A percentile compares a stretch with the other conserved stretches of the same genome.
Conservation (phyloP, 2,888 invertebrate genomes). For the Neocrepidodera transversa region DNA sequence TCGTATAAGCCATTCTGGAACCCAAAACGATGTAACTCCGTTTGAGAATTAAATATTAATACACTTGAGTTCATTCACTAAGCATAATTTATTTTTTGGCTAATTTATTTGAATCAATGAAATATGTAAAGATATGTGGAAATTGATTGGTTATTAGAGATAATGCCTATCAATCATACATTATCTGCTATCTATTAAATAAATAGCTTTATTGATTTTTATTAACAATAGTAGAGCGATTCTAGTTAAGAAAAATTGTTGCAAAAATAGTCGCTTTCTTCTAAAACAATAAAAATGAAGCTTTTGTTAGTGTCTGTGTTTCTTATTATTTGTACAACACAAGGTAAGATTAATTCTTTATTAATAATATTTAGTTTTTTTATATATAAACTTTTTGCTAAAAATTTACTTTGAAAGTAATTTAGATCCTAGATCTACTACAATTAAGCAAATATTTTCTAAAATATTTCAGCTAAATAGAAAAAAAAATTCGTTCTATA, state of each 20-base stretch:
- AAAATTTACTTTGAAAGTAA: too few species aligned
- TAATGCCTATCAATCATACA: neutral
- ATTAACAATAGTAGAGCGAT: neutral
- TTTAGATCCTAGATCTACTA: too few species aligned
- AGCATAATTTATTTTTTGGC: too few species aligned
- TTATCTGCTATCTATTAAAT: neutral
- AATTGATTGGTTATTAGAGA: conserved; percentile 2
- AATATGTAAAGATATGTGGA: neutral
- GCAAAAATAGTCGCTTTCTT: neutral
- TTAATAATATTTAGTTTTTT: neutral
- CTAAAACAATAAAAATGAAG: neutral
- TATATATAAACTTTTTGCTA: too few species aligned
- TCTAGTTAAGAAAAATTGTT: neutral
- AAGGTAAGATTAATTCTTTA: conserved; percentile 3
- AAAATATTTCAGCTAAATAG: too few species aligned
- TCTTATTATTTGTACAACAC: neutral
- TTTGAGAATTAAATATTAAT: too few species aligned
- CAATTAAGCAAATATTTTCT: too few species aligned
- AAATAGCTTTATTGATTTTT: neutral
- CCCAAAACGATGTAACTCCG: too few species aligned
- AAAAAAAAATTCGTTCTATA: too few species aligned
- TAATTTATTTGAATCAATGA: neutral
- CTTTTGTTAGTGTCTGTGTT: neutral
- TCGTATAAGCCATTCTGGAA: too few species aligned
- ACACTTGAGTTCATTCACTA: too few species aligned